These are phyloP conservation scores for Escarpia spicata DNA, from an alignment of 2,888 invertebrate species.

Conservation along the genomic window DNA sequence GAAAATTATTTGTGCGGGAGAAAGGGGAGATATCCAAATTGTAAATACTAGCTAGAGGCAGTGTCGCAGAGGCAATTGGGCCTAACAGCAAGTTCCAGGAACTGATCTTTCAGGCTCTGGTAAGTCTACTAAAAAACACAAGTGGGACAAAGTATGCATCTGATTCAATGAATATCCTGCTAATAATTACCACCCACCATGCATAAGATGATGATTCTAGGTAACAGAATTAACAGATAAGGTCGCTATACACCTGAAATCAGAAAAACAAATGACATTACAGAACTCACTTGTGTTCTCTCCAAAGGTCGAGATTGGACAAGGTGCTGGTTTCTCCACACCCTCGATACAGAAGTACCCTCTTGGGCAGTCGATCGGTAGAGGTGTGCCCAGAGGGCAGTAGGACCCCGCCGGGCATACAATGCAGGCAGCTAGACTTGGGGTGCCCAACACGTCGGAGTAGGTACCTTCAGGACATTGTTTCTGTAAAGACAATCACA, in stretches of 20 bases:
- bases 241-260: background rate
- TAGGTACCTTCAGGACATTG: slow-evolving; percentile 61
- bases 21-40: too few species aligned
- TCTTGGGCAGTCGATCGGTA: slow-evolving; percentile 51
- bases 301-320: slow-evolving; percentile 61
- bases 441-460: slow-evolving; percentile 52
- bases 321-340: slow-evolving; percentile 51
- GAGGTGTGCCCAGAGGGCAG: slow-evolving; percentile 53
- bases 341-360: slow-evolving; percentile 58
- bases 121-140: too few species aligned
- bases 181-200: too few species aligned
- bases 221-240: too few species aligned
- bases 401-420: slow-evolving; percentile 57
- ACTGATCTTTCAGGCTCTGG: too few species aligned
- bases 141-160: too few species aligned
- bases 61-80: too few species aligned
- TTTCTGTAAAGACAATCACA: slow-evolving; percentile 42
- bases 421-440: slow-evolving; percentile 50
- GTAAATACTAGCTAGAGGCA: too few species aligned
- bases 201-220: too few species aligned
- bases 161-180: too few species aligned
- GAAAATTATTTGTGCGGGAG: too few species aligned
- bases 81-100: too few species aligned
- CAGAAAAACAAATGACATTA: background rate
- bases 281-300: slow-evolving; percentile 50